Percentiles rank a stretch among this genome's conserved stretches.
These are phyloP conservation scores for Amphibalanus amphitrite DNA, from an alignment of 1,140 invertebrate species.

Conservation along the genomic window DNA sequence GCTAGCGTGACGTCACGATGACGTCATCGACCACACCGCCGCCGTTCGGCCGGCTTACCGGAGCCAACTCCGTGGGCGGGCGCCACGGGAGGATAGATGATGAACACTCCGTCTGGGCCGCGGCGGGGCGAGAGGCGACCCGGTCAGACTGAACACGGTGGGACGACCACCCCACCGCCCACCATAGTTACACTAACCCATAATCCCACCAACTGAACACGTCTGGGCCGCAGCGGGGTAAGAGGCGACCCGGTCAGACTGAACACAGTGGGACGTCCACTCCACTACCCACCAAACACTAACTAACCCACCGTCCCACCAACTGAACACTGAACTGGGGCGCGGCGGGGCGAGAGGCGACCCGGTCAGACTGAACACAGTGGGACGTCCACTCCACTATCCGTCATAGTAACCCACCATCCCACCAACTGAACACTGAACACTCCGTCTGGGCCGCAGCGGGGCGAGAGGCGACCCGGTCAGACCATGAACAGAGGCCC, in stretches of 20 bases:
- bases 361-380: neutral
- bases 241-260: neutral
- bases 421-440: neutral
- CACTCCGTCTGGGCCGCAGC: neutral
- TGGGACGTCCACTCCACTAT: no score
- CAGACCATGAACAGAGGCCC: no score
- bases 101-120: neutral
- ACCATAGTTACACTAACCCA: no score
- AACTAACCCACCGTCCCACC: no score
- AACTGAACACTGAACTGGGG: neutral
- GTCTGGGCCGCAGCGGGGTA: neutral
- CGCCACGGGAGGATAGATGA: neutral
- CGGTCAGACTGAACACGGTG: neutral
- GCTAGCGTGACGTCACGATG: no score
- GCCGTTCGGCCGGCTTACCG: neutral
- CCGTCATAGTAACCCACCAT: no score
- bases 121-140: neutral
- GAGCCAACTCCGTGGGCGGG: no score
- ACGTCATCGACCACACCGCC: no score
- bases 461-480: neutral
- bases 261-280: no score
- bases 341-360: neutral
- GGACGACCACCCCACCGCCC: no score
- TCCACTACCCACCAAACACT: no score
- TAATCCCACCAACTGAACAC: no score